Evolutionary conservation across 2,113 vertebrate species (phyloP).

Genomic region (Brachypodius melanocephalos): DNA sequence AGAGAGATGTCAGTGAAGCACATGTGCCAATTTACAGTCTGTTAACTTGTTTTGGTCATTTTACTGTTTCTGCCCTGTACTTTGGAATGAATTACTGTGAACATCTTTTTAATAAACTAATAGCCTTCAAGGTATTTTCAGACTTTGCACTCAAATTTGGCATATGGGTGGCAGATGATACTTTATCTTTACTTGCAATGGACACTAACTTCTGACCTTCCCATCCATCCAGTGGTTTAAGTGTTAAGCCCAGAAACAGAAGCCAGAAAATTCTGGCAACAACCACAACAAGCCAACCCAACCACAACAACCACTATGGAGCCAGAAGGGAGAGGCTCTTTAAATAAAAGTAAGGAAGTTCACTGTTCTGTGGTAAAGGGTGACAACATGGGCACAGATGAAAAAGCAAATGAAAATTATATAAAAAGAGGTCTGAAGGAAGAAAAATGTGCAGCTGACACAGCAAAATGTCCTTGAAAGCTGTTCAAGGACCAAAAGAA

Average conservation of each 20-base stretch:
- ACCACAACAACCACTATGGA: too few species aligned
- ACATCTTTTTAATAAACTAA: neutral
- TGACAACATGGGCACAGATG: neutral
- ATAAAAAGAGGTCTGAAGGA: neutral
- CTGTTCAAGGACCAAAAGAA: neutral
- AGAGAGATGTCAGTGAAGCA: constrained; percentile 1
- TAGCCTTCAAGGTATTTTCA: neutral
- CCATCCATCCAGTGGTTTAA: neutral
- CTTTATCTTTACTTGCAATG: neutral
- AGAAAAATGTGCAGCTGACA: neutral
- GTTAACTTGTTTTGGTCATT: constrained; percentile 28
- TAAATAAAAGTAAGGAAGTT: neutral
- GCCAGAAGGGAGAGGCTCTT: neutral
- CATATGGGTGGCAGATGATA: neutral
- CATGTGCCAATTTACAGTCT: neutral
- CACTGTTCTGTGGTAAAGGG: neutral
- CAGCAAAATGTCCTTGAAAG: neutral
- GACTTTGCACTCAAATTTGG: neutral
- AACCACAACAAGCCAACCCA: too few species aligned
- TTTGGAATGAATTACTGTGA: constrained; percentile 9
- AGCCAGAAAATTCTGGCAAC: neutral
- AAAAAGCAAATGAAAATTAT: neutral
- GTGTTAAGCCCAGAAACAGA: neutral
- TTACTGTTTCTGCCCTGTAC: neutral
- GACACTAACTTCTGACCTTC: neutral